Percentiles rank a stretch among this genome's conserved stretches.
Evolutionary conservation across 64 coral and sea anemone genomes (phyloP).

Genomic region (Porites lutea): DNA sequence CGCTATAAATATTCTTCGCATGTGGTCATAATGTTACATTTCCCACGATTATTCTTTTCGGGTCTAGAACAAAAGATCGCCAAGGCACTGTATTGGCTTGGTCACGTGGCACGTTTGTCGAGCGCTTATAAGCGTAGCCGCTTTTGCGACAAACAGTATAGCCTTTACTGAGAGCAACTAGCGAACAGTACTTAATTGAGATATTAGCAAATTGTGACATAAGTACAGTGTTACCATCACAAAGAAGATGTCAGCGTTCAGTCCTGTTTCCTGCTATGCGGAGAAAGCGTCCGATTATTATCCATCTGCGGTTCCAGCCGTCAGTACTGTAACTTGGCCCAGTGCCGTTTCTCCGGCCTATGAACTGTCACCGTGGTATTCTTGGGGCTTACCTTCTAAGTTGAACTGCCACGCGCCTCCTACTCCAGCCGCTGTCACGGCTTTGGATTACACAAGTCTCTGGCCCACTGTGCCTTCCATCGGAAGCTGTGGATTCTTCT

Average conservation of each 20-base stretch:
- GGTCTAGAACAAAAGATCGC: conserved; percentile 11
- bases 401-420: conserved; percentile 34
- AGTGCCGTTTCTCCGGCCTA: conserved; percentile 24
- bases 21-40: conserved; percentile 49
- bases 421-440: conserved; percentile 4
- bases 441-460: conserved; percentile 33
- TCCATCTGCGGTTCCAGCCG: conserved; percentile 13
- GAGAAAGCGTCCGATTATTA: conserved; percentile 38
- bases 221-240: not conserved
- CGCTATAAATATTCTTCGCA: conserved; percentile 62
- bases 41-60: conserved; percentile 39
- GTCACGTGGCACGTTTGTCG: conserved; percentile 4
- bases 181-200: not conserved
- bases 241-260: conserved; percentile 42
- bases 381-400: conserved; percentile 30
- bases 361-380: conserved; percentile 25
- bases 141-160: not conserved
- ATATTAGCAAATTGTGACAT: not conserved
- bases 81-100: conserved; percentile 10
- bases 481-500: conserved; percentile 42
- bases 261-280: conserved; percentile 31
- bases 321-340: conserved; percentile 38
- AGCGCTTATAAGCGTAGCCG: conserved; percentile 13
- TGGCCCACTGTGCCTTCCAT: conserved; percentile 33
- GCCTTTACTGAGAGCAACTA: not conserved